Conservation (phyloP, 1,140 invertebrate species). For the Drosophila kikkawai region DNA sequence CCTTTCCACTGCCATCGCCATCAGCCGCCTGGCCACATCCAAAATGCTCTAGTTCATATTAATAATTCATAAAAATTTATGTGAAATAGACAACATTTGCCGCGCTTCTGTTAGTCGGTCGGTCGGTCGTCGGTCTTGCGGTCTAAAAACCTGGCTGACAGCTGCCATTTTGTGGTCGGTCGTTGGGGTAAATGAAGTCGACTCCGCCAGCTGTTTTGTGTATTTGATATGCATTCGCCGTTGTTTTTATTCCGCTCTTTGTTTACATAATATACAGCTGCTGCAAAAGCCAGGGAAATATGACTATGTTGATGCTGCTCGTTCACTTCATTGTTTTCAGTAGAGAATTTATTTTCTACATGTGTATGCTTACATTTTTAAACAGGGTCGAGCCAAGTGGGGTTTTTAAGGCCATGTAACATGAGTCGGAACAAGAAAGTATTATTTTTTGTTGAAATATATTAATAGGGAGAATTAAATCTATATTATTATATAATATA, state of each 20-base stretch:
- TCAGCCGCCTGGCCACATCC: slow-evolving; percentile 33
- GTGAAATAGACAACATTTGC: slow-evolving; percentile 68
- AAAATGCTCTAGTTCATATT: slow-evolving; percentile 68
- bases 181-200: slow-evolving; percentile 31
- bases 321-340: slow-evolving; percentile 17
- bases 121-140: slow-evolving; percentile 2
- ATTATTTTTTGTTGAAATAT: neutral
- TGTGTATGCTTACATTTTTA: slow-evolving; percentile 15
- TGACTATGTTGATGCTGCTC: slow-evolving; percentile 10
- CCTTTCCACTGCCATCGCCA: neutral
- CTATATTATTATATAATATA: too few species aligned
- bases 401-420: neutral
- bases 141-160: slow-evolving; percentile 36
- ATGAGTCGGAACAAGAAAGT: neutral
- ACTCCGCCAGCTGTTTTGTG: slow-evolving; percentile 36
- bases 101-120: slow-evolving; percentile 8
- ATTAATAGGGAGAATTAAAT: neutral
- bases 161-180: slow-evolving; percentile 26
- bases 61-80: slow-evolving; percentile 81
- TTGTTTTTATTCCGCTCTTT: slow-evolving; percentile 33
- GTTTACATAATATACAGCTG: slow-evolving; percentile 42
- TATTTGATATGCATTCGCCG: slow-evolving; percentile 28
- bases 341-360: slow-evolving; percentile 16
- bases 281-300: slow-evolving; percentile 15
- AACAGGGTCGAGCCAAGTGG: slow-evolving; percentile 3